Percentiles rank a stretch among this genome's conserved stretches.
These are phyloP conservation scores for Tethya wilhelma DNA, from an alignment of 37 sponge, comb jelly and placozoan genomes.

Conservation along the genomic window DNA sequence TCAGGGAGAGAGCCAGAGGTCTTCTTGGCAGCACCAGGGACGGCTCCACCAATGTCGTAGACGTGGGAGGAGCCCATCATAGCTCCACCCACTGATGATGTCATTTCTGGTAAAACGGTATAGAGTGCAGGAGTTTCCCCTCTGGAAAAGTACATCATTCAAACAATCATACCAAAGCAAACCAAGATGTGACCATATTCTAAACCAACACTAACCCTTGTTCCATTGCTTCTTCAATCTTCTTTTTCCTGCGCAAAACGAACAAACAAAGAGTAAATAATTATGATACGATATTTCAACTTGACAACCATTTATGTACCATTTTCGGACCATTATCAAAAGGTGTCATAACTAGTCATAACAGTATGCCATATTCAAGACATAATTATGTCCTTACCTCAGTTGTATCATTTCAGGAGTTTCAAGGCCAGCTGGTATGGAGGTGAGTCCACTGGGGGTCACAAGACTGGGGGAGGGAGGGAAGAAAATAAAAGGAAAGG, in stretches of 20 bases:
- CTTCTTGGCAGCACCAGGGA: not conserved
- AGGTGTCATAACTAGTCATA: too few species aligned
- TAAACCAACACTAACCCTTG: conserved; percentile 66
- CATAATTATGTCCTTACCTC: too few species aligned
- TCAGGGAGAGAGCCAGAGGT: conserved; percentile 31
- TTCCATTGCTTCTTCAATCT: conserved; percentile 92
- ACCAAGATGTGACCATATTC: not conserved
- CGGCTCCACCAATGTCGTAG: conserved; percentile 67
- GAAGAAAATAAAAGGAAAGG: not conserved
- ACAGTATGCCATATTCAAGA: too few species aligned
- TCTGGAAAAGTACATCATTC: conserved; percentile 42
- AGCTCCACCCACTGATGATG: conserved; percentile 69
- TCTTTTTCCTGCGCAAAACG: conserved; percentile 74
- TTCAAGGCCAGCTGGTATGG: conserved; percentile 97
- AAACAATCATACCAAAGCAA: too few species aligned
- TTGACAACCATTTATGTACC: too few species aligned
- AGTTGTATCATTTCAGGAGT: conserved; percentile 98
- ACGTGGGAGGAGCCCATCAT: conserved; percentile 91
- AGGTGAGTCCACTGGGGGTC: conserved; percentile 97
- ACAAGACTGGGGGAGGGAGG: conserved; percentile 56
- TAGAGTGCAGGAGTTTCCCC: conserved; percentile 93
- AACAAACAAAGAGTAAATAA: not conserved
- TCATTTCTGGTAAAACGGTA: conserved; percentile 93
- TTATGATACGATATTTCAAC: not conserved
- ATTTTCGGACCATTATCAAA: too few species aligned